Evolutionary conservation across 2,888 invertebrate species (phyloP).

Genomic region (Zaprionus bogoriensis): DNA sequence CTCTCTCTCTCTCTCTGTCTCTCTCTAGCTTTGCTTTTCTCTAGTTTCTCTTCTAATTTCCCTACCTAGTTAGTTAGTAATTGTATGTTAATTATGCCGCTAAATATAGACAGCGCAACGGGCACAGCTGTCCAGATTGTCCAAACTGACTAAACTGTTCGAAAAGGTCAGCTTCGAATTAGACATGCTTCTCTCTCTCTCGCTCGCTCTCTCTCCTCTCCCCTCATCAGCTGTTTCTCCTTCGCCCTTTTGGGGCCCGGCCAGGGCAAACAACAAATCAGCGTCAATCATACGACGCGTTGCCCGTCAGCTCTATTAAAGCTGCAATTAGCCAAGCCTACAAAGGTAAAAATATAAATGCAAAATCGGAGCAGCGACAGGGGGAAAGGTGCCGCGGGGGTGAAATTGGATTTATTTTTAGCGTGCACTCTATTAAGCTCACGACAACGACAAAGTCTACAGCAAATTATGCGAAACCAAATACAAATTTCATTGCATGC

Average conservation of each 20-base stretch:
- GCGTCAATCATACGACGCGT: constrained; percentile 65
- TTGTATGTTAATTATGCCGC: constrained; percentile 65
- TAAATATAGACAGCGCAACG: constrained; percentile 49
- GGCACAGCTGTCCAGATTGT: too few relatives aligned
- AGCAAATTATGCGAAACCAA: not conserved
- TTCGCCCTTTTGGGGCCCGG: constrained; percentile 17
- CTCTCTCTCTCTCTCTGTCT: not conserved
- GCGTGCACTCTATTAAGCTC: too few relatives aligned
- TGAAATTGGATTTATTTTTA: not conserved
- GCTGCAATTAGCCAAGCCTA: constrained; percentile 53
- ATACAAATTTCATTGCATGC: too few relatives aligned
- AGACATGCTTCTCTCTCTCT: not conserved
- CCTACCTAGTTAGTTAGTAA: constrained; percentile 29
- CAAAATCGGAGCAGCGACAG: not conserved
- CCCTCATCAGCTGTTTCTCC: not conserved
- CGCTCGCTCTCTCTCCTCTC: not conserved
- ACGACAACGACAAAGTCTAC: too few relatives aligned
- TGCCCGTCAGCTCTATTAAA: constrained; percentile 54
- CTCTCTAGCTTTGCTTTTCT: constrained; percentile 4
- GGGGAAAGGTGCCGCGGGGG: not conserved
- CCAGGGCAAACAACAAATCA: constrained; percentile 65
- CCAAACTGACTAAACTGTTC: constrained; percentile 7
- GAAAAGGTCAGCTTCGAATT: constrained; percentile 22
- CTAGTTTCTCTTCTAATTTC: constrained; percentile 15
- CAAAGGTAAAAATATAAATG: constrained; percentile 26